A percentile compares a stretch with the other conserved stretches of the same genome.
phyloP scores from a whole-genome alignment of 2,797 vertebrate genomes.

The Clarias pachynema region DNA sequence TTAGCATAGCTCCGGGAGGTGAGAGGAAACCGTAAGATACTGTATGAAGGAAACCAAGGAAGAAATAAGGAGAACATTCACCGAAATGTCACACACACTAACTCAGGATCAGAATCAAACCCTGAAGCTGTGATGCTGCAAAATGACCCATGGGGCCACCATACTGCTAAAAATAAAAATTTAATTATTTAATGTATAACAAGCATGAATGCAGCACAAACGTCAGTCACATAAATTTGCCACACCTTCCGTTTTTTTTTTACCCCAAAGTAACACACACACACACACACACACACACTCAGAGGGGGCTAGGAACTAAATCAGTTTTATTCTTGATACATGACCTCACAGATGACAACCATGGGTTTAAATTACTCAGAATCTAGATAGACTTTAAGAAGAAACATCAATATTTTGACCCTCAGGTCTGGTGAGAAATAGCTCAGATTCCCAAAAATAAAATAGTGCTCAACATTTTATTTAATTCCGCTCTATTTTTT shows the following conservation, averaged over 20 bases:
- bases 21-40: background rate
- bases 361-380: background rate
- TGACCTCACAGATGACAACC: background rate
- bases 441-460: background rate
- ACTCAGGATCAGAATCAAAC: background rate
- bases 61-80: background rate
- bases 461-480: conserved; percentile 9
- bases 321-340: background rate
- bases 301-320: background rate
- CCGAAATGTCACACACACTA: no score
- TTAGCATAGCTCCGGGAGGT: background rate
- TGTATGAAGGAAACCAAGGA: background rate
- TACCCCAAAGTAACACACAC: background rate
- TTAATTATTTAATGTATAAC: background rate
- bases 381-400: conserved; percentile 9
- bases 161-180: background rate
- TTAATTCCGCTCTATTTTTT: conserved; percentile 8
- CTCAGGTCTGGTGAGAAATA: background rate
- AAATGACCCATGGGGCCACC: background rate
- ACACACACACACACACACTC: background rate
- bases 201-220: background rate
- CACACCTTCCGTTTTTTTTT: background rate
- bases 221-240: background rate
- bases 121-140: background rate
- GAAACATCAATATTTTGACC: conserved; percentile 17